Percentiles rank a stretch among this genome's conserved stretches.
These are phyloP conservation scores for Microchrysa polita DNA, from an alignment of 2,888 invertebrate species.

Conservation along the genomic window DNA sequence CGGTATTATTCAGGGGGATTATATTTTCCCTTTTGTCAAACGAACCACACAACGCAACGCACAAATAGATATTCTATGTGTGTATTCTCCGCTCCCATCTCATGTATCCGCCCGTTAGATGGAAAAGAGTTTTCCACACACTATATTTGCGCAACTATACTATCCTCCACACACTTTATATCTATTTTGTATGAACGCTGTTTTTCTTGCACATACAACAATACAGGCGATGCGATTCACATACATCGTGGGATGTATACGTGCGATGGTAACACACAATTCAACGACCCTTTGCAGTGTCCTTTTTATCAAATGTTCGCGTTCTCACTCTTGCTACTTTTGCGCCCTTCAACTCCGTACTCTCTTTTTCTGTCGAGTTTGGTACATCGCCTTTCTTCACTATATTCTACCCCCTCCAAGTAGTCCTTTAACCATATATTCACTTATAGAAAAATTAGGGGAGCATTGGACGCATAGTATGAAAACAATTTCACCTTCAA, in stretches of 20 bases:
- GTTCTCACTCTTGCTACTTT: conserved; percentile 16
- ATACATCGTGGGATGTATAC: conserved; percentile 28
- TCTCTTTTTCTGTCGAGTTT: neutral
- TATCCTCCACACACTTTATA: neutral
- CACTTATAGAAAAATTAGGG: conserved; percentile 3
- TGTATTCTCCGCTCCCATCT: conserved; percentile 7
- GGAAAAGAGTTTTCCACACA: conserved; percentile 17
- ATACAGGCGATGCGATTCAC: neutral
- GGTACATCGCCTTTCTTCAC: neutral
- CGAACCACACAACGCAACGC: conserved; percentile 16
- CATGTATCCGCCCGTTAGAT: conserved; percentile 14
- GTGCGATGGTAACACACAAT: neutral
- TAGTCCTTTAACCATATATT: neutral
- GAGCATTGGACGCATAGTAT: conserved; percentile 18
- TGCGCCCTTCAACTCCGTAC: neutral
- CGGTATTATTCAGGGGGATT: conserved; percentile 38
- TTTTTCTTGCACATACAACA: conserved; percentile 31
- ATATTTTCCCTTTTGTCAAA: conserved; percentile 44
- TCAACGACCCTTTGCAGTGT: conserved; percentile 37
- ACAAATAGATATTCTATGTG: conserved; percentile 6
- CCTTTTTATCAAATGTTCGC: conserved; percentile 2
- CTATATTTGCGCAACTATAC: conserved; percentile 42
- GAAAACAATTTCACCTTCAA: conserved; percentile 40
- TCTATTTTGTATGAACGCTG: neutral
- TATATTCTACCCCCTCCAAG: conserved; percentile 2